Evolutionary conservation across 2,113 vertebrate genomes (phyloP).

Genomic region (Genyomyrus donnyi): DNA sequence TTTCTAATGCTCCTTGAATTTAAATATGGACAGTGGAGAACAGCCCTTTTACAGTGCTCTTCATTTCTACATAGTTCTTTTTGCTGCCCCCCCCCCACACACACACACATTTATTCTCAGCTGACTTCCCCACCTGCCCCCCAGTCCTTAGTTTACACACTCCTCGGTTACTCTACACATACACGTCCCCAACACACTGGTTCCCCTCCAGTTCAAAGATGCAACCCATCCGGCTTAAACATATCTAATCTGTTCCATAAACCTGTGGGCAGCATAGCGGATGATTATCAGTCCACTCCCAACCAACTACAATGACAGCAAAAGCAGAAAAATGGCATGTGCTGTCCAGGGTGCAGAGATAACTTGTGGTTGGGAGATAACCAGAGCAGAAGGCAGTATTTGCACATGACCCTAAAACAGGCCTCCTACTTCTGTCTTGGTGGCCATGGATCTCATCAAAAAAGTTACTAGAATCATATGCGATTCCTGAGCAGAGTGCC

Average conservation of each 20-base stretch:
- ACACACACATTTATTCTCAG: too few species aligned
- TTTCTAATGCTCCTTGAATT: neutral
- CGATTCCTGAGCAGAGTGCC: neutral
- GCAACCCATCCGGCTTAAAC: neutral
- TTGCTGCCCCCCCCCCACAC: too few species aligned
- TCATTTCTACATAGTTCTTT: too few species aligned
- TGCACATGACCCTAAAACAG: neutral
- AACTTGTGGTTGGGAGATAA: neutral
- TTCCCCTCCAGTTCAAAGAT: neutral
- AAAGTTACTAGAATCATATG: neutral
- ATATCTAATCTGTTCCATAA: neutral
- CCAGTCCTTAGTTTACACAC: neutral
- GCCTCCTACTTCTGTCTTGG: neutral
- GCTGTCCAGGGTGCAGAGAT: neutral
- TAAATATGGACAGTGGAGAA: neutral
- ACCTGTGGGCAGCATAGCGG: neutral
- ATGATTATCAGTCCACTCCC: neutral
- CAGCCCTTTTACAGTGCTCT: neutral
- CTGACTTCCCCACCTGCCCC: too few species aligned
- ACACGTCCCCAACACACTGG: neutral
- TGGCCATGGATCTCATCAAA: neutral
- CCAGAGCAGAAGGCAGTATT: neutral
- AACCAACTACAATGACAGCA: neutral
- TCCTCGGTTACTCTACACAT: neutral
- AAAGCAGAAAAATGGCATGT: neutral